Evolutionary conservation across 2,888 invertebrate species (phyloP).

Genomic region (Drosophila koepferae): DNA sequence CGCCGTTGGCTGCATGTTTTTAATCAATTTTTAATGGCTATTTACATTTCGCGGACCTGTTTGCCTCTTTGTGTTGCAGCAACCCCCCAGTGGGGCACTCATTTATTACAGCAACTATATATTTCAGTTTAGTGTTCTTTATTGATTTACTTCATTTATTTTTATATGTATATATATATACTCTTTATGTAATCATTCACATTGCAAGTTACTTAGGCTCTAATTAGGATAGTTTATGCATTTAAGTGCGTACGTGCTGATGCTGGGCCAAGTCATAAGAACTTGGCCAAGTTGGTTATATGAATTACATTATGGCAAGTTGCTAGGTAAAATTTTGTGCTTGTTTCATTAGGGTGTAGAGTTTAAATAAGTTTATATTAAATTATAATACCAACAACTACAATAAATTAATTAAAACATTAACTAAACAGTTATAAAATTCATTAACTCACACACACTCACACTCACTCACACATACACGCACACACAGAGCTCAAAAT

Average conservation of each 20-base stretch:
- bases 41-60: conserved; percentile 67
- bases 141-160: conserved; percentile 52
- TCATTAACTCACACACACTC: conserved; percentile 49
- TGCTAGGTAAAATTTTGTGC: conserved; percentile 67
- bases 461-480: conserved; percentile 21
- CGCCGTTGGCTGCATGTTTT: conserved; percentile 64
- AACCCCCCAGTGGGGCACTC: conserved; percentile 1
- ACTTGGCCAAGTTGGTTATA: conserved; percentile 43
- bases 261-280: conserved; percentile 23
- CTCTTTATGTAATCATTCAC: conserved; percentile 38
- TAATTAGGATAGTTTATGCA: conserved; percentile 72
- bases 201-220: conserved; percentile 56
- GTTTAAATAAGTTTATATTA: conserved; percentile 56
- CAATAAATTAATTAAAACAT: conserved; percentile 79
- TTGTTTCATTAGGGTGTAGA: conserved; percentile 44
- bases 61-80: conserved; percentile 26
- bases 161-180: not conserved
- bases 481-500: conserved; percentile 8
- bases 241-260: conserved; percentile 59
- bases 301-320: conserved; percentile 71
- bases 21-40: conserved; percentile 78
- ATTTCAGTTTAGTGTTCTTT: conserved; percentile 43
- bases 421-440: conserved; percentile 69
- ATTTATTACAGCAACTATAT: conserved; percentile 28
- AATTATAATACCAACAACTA: conserved; percentile 80